phyloP scores from a whole-genome alignment of 2,888 invertebrate species.

The Actias luna region DNA sequence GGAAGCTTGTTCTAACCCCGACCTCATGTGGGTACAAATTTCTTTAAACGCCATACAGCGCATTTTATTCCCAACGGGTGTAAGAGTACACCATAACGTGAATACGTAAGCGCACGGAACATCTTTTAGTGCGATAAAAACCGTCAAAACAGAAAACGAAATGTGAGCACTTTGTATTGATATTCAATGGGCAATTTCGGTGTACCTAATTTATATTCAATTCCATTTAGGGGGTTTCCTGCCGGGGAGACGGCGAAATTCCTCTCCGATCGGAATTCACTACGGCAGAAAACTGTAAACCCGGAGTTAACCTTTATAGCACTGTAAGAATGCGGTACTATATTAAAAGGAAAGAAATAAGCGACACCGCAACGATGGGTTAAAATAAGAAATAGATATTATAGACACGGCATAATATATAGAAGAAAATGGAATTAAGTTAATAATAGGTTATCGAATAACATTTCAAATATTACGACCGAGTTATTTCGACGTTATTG shows the following conservation, averaged over 20 bases:
- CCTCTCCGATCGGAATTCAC: neutral
- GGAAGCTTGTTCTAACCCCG: too few species aligned
- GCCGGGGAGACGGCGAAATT: neutral
- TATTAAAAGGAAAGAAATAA: neutral
- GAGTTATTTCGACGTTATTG: neutral
- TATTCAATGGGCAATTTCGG: slow-evolving; percentile 20
- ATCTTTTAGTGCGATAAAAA: slow-evolving; percentile 7
- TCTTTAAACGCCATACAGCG: too few species aligned
- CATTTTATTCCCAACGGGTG: too few species aligned
- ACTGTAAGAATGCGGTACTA: neutral
- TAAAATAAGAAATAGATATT: neutral
- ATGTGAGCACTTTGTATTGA: slow-evolving; percentile 17
- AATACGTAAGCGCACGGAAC: neutral
- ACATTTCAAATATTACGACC: neutral
- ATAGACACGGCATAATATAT: too few species aligned
- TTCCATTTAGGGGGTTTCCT: slow-evolving; percentile 14
- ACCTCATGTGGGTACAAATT: too few species aligned
- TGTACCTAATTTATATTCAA: slow-evolving; percentile 26
- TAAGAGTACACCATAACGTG: neutral
- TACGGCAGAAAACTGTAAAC: neutral
- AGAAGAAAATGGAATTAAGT: too few species aligned
- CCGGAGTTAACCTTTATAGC: neutral
- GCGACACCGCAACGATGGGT: neutral
- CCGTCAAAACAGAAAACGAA: slow-evolving; percentile 15
- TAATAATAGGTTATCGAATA: too few species aligned